These are phyloP conservation scores for Tetraneura akinire DNA, from an alignment of 1,140 invertebrate species.

Conservation along the genomic window DNA sequence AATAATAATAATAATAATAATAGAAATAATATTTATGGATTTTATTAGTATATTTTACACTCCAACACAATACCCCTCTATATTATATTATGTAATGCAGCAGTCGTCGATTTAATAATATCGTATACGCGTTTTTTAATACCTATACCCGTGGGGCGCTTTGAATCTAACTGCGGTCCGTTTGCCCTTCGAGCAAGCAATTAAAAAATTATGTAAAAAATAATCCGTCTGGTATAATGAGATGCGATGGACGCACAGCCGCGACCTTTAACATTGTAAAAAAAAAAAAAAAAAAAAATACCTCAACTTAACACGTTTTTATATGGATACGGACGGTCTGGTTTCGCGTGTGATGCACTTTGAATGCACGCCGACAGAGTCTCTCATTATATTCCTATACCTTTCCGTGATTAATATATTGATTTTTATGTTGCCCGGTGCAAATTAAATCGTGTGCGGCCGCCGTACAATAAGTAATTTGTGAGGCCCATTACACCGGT, in stretches of 20 bases:
- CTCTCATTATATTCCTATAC: conserved; percentile 47
- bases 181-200: conserved; percentile 11
- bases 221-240: no score
- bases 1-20: no score
- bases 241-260: no score
- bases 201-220: conserved; percentile 39
- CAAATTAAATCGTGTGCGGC: conserved; percentile 47
- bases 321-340: background rate
- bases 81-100: no score
- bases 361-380: conserved; percentile 36
- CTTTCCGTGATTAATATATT: conserved; percentile 39
- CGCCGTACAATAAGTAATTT: conserved; percentile 24
- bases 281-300: no score
- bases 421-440: conserved; percentile 34
- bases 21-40: no score
- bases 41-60: no score
- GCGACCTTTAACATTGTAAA: conserved; percentile 32
- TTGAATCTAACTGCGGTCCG: background rate
- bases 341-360: conserved; percentile 39
- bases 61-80: no score
- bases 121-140: no score
- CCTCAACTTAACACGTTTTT: conserved; percentile 31
- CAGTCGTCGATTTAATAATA: no score
- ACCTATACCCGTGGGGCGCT: background rate
- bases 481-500: conserved; percentile 29